Evolutionary conservation across 2,797 vertebrate species (phyloP).

Genomic region (Alcedo quadribrachys): DNA sequence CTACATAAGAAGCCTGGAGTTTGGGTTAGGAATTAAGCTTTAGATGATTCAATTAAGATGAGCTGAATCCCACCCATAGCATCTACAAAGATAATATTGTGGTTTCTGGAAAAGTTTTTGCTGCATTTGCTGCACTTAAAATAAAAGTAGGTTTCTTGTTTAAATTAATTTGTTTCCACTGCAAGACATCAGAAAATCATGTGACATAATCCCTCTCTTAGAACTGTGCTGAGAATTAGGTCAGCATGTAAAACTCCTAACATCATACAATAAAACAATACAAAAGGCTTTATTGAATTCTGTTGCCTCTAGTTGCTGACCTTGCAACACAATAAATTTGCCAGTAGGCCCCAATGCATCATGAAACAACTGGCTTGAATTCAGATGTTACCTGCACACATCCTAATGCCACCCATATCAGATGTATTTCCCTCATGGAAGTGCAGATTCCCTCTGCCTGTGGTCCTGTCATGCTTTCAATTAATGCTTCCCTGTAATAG

Average conservation of each 20-base stretch:
- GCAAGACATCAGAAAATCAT: neutral
- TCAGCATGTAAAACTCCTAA: neutral
- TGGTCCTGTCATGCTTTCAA: neutral
- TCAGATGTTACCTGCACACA: neutral
- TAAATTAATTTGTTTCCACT: neutral
- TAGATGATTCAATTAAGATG: neutral
- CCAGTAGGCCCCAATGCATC: neutral
- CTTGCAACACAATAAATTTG: neutral
- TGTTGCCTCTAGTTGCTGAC: neutral
- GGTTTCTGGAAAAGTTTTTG: neutral
- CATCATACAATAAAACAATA: neutral
- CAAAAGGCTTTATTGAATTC: conserved; percentile 1
- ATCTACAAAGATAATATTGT: neutral
- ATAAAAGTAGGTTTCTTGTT: neutral
- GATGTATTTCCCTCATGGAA: neutral
- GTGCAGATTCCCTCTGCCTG: neutral
- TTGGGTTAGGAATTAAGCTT: neutral
- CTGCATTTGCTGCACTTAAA: neutral
- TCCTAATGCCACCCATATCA: neutral
- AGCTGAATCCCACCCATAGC: neutral
- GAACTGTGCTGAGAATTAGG: neutral
- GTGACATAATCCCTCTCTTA: neutral
- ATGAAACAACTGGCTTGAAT: neutral
- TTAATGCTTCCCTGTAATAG: neutral
- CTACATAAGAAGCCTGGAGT: neutral